Evolutionary conservation across 2,888 invertebrate species (phyloP), one percentile per base, ranked within the genome.

Genomic region (Amphipoea lucens): DNA sequence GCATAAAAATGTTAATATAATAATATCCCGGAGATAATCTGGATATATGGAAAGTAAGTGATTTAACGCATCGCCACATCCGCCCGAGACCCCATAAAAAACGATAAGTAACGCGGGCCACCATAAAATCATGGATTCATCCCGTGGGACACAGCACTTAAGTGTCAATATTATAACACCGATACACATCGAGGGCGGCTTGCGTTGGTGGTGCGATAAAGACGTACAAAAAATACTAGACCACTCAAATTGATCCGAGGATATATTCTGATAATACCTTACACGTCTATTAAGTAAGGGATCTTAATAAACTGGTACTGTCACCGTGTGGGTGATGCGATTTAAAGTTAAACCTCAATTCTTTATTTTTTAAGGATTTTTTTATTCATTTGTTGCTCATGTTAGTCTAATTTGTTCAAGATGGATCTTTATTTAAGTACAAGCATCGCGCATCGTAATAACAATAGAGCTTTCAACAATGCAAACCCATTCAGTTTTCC

Each of bases 41-140:
- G 76, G 75, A 80, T 86, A 83, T 82, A 87, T 85, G 87, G 83
- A 84, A 85, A 89, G 72, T 79, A 84, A 88, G 83, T 90, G 90
- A 87, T 90, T 87, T 84, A 87, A 83, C 79, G 81, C 79, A 79
- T 83, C 83, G 76, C 76, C 84, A 81, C 85, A 83, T 88, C 87
- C 87, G 86, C 82, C 85, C 83, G 79, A 83, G 86, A 87, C 63
- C 88, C 89, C 92, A 94, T 95, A 95, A 95, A 95, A 93, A 87
- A 85, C 90, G 92, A 93, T 94, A 94, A 94, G 90, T 92, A 90
- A 94, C 90, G 87, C 89, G 88, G 92, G 90, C 92, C 91, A 92
- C 93, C 92, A 92, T 94, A 94, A 94, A 94, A 91, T 79, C 91
- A 87, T 90, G 91, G 91, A 92, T 90, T 92, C 92, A 91, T 92